phyloP scores from a whole-genome alignment of 1,140 invertebrate genomes.

The Pogonomyrmex barbatus region DNA sequence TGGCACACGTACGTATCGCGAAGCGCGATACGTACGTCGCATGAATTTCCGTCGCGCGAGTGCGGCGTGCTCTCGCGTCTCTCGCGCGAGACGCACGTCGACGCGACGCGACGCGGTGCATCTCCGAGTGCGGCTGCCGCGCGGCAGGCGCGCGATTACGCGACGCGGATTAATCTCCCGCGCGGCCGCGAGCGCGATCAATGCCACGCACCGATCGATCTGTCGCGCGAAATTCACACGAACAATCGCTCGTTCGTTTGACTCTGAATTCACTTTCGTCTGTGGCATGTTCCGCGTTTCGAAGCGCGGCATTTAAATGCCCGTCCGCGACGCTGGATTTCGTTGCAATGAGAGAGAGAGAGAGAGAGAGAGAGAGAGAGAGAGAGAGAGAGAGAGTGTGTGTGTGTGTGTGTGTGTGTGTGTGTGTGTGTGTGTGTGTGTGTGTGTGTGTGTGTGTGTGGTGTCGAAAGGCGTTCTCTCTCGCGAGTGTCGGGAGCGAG shows the following conservation, averaged over 20 bases:
- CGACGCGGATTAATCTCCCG: conserved; percentile 3
- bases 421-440: too few species aligned
- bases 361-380: not conserved
- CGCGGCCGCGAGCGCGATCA: conserved; percentile 19
- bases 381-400: not conserved
- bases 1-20: not conserved
- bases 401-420: too few species aligned
- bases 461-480: too few species aligned
- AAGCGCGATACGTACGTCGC: conserved; percentile 21
- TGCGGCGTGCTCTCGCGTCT: not conserved
- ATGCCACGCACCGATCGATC: not conserved
- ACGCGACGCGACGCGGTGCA: conserved; percentile 8
- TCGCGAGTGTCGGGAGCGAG: not conserved
- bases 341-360: not conserved
- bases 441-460: too few species aligned
- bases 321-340: not conserved
- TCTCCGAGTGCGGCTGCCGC: too few species aligned
- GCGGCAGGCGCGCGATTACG: not conserved
- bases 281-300: not conserved
- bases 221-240: conserved; percentile 8
- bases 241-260: not conserved
- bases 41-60: conserved; percentile 15
- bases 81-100: not conserved
- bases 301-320: not conserved
- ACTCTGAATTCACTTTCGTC: not conserved